These are phyloP conservation scores for Drosophila antonietae DNA, from an alignment of 2,888 invertebrate species.

Conservation along the genomic window DNA sequence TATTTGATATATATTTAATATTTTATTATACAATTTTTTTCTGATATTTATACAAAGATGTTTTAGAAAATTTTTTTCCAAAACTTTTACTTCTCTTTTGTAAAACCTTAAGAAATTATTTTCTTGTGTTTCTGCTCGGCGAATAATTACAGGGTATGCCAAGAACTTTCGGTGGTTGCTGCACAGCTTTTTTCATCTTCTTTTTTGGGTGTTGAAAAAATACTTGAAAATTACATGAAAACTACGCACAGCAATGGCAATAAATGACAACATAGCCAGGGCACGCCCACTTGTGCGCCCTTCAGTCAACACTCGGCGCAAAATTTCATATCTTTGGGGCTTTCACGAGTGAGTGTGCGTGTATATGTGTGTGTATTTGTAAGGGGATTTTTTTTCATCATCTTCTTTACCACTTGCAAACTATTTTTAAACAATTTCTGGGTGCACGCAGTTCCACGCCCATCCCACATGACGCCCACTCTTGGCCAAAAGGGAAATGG, in stretches of 20 bases:
- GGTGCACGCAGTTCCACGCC: conserved; percentile 45
- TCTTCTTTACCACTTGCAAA: conserved; percentile 59
- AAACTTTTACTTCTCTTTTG: too few relatives aligned
- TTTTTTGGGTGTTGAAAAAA: conserved; percentile 55
- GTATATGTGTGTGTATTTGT: conserved; percentile 17
- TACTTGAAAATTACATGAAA: conserved; percentile 73
- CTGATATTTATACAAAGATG: too few relatives aligned
- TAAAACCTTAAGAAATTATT: too few relatives aligned
- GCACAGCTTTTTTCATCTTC: neutral
- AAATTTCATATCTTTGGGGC: conserved; percentile 63
- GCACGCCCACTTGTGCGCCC: conserved; percentile 36
- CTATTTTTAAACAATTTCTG: conserved; percentile 71
- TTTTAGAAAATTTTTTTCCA: too few relatives aligned
- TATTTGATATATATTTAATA: too few relatives aligned
- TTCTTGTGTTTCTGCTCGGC: too few relatives aligned
- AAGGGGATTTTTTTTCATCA: conserved; percentile 48
- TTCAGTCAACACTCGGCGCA: conserved; percentile 43
- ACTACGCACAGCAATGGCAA: conserved; percentile 67
- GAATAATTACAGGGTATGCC: conserved; percentile 28
- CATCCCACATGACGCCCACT: conserved; percentile 32
- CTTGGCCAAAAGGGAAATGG: conserved; percentile 67
- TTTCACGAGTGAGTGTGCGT: conserved; percentile 32
- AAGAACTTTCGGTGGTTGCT: conserved; percentile 31
- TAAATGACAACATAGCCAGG: conserved; percentile 61
- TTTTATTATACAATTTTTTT: too few relatives aligned